phyloP scores from a whole-genome alignment of 64 coral and sea anemone genomes.

The Actinia equina region DNA sequence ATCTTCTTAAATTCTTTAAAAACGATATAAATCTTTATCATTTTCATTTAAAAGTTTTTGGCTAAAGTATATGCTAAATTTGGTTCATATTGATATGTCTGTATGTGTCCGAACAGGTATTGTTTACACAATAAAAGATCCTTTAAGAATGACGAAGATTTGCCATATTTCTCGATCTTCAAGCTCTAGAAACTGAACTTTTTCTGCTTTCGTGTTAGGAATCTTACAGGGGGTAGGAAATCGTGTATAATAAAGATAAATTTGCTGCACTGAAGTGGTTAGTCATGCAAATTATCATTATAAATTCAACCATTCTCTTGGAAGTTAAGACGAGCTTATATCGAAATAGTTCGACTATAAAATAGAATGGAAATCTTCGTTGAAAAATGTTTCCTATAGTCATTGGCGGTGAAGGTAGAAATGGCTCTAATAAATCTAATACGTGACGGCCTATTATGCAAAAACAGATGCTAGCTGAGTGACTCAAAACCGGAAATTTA shows the following conservation, averaged over 20 bases:
- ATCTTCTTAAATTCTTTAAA: background rate
- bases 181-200: background rate
- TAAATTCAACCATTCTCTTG: background rate
- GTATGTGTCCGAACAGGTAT: background rate
- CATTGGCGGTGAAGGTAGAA: background rate
- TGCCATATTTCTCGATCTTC: background rate
- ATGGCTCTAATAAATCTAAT: background rate
- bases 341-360: background rate
- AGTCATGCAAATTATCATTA: background rate
- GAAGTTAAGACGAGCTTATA: background rate
- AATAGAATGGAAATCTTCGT: background rate
- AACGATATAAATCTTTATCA: background rate
- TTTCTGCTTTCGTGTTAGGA: background rate
- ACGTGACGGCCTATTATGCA: background rate
- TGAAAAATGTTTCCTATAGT: background rate
- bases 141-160: background rate
- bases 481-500: conserved; percentile 11
- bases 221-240: background rate
- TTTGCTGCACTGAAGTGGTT: background rate
- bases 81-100: background rate
- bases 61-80: background rate
- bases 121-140: background rate
- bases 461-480: background rate
- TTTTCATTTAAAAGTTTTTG: background rate
- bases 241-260: background rate